Conservation (phyloP, 2,797 vertebrate species). For the Garrulus glandarius region DNA sequence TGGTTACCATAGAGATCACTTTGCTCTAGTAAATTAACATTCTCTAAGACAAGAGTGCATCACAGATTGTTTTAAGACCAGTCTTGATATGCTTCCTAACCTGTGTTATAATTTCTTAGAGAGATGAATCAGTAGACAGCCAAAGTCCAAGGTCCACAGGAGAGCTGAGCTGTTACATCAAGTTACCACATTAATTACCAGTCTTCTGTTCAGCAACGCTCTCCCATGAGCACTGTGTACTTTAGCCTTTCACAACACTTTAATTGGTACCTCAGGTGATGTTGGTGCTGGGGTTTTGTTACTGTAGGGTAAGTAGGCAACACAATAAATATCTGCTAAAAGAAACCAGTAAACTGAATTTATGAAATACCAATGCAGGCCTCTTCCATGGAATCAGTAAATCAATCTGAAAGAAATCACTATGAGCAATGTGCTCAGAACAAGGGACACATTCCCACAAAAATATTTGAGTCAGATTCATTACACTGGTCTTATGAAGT, state of each 20-base stretch:
- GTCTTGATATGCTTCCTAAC: not conserved
- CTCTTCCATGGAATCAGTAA: not conserved
- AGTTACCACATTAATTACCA: not conserved
- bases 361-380: not conserved
- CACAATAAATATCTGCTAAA: not conserved
- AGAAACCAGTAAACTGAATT: not conserved
- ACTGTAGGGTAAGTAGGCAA: not conserved
- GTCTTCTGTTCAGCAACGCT: not conserved
- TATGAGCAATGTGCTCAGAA: not conserved
- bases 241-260: not conserved
- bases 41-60: not conserved
- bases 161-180: not conserved
- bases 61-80: not conserved
- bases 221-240: not conserved
- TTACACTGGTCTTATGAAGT: not conserved
- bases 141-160: not conserved
- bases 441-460: not conserved
- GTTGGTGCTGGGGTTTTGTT: not conserved
- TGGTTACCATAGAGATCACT: not conserved
- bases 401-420: not conserved
- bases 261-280: conserved; percentile 6
- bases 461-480: not conserved
- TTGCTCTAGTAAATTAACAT: not conserved
- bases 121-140: not conserved
- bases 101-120: not conserved